phyloP scores from a whole-genome alignment of 2,888 invertebrate species.

The Pseudococcus jackbeardsleyi region DNA sequence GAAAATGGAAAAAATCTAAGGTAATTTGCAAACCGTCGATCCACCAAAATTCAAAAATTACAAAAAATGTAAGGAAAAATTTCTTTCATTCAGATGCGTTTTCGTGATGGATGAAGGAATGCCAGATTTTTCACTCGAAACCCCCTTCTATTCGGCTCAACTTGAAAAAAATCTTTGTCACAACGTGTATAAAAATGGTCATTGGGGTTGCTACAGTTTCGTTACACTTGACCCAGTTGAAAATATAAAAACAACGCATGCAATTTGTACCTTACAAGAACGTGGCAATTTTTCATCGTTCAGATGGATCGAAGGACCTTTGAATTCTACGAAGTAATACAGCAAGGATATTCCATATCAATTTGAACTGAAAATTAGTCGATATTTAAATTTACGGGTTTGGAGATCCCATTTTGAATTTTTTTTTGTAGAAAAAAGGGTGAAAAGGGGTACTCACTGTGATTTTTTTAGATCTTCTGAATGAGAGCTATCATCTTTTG shows the following conservation, averaged over 20 bases:
- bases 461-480: too few relatives aligned
- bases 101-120: conserved; percentile 75
- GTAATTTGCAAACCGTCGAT: conserved; percentile 68
- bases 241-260: conserved; percentile 75
- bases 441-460: too few relatives aligned
- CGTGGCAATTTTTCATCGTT: conserved; percentile 90
- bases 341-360: too few relatives aligned
- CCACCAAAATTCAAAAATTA: background rate
- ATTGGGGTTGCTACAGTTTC: conserved; percentile 87
- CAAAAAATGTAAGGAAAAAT: background rate
- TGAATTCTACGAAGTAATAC: conserved; percentile 17
- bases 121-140: conserved; percentile 76
- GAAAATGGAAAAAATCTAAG: conserved; percentile 74
- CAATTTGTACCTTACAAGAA: conserved; percentile 81
- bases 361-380: too few relatives aligned
- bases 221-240: conserved; percentile 75
- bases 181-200: conserved; percentile 80
- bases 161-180: conserved; percentile 81
- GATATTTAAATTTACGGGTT: too few relatives aligned
- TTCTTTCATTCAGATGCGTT: conserved; percentile 73
- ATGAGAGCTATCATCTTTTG: too few relatives aligned
- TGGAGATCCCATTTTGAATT: too few relatives aligned
- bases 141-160: conserved; percentile 78
- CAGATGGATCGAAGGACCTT: conserved; percentile 11
- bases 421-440: too few relatives aligned